Conservation (phyloP, 2,113 vertebrate species). For the Addax nasomaculatus region DNA sequence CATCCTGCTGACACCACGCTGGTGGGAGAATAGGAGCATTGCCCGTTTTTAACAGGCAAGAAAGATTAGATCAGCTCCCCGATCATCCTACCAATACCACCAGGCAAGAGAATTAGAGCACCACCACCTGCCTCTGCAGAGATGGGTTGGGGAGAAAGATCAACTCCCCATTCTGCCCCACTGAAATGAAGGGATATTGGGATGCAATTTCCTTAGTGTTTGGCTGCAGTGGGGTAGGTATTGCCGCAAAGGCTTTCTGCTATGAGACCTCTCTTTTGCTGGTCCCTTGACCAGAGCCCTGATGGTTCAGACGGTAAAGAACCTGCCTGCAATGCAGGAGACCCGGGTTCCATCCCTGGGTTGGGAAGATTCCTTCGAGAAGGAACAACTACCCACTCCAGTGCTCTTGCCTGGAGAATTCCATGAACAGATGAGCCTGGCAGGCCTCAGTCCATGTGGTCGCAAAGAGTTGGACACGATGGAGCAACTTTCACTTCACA, state of each 20-base stretch:
- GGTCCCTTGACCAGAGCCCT: background rate
- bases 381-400: background rate
- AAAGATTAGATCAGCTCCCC: background rate
- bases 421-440: background rate
- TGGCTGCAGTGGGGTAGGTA: background rate
- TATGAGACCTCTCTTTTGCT: background rate
- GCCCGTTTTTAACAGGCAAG: rapidly evolving
- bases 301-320: background rate
- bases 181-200: background rate
- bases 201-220: background rate
- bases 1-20: background rate
- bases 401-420: background rate
- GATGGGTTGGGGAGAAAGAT: background rate
- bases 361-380: background rate
- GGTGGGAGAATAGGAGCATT: background rate
- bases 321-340: background rate
- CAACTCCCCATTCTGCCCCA: background rate
- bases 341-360: background rate
- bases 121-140: background rate
- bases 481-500: background rate
- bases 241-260: background rate
- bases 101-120: background rate
- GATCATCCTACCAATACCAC: background rate
- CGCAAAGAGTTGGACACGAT: rapidly evolving
- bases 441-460: background rate